These are phyloP conservation scores for Brachionus rotundiformis DNA, from an alignment of 1,140 invertebrate species.

Conservation along the genomic window DNA sequence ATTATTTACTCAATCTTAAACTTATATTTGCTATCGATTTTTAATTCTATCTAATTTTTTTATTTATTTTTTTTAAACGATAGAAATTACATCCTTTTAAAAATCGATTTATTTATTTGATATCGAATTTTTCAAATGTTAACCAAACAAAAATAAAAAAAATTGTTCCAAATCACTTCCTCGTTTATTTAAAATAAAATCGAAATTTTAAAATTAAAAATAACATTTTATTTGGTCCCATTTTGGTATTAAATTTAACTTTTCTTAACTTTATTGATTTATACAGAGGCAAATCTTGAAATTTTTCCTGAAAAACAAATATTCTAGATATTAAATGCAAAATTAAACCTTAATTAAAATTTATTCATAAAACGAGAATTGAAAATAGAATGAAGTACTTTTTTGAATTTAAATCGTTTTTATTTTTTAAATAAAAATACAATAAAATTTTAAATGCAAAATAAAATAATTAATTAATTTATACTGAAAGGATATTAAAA, in stretches of 20 bases:
- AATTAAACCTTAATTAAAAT: neutral
- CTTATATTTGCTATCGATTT: too few relatives aligned
- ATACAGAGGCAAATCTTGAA: neutral
- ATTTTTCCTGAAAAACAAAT: neutral
- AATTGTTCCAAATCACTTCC: neutral
- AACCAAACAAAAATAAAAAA: neutral
- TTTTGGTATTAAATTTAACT: too few relatives aligned
- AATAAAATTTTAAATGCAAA: constrained; percentile 38
- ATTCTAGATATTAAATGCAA: neutral
- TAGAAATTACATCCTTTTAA: neutral
- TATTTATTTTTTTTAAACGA: neutral
- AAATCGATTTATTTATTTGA: constrained; percentile 19
- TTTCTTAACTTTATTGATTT: neutral
- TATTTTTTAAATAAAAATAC: constrained; percentile 23
- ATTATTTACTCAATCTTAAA: too few relatives aligned
- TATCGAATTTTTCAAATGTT: neutral
- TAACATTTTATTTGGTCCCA: neutral
- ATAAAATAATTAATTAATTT: constrained; percentile 32
- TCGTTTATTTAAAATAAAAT: neutral
- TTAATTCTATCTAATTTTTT: neutral
- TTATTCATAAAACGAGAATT: neutral
- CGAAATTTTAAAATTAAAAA: neutral
- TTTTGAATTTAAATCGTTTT: constrained; percentile 12
- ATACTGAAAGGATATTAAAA: constrained; percentile 5
- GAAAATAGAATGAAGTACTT: neutral